Base-by-base conservation (phyloP, 1,140 invertebrate species). In the Eriocheir sinensis region DNA sequence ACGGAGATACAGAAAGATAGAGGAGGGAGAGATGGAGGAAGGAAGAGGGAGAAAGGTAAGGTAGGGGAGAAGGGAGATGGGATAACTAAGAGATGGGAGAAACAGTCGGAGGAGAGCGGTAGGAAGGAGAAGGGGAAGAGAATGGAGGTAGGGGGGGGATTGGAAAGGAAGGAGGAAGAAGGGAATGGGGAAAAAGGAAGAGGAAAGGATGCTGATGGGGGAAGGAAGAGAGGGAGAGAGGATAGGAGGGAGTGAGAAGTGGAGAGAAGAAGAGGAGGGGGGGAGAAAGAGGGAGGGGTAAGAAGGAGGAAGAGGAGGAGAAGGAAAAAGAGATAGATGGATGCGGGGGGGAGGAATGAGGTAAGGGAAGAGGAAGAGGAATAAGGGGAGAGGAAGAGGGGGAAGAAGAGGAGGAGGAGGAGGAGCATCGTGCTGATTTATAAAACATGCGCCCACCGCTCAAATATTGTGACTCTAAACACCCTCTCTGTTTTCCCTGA, bases 381-480 rank as follows among this genome's bases (percentile, higher is more conserved):
- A n/a, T n/a, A n/a, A 30, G 41, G 9, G 32, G 32, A 53, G 4
- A 79, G 89, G 41, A 48, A 48, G 32, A 53, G 38, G 41, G 81
- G 21, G 60, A 92, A 21, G 21, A 92, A 60, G 91, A 38, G 15
- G 91, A 93, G 41, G 53, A 93, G 44, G 80, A 85, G 92, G 86
- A 27, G 80, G 81, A 21, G 30, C 8, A 12, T 40, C 81, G 92
- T 93, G 92, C 92, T 93, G 92, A 93, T 93, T 93, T 93, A 86
- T 93, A 93, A 93, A 93, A 93, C 92, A 93, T 86, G 92, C 92
- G 92, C 41, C 12, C 80, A 83, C 48, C 92, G 92, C 40, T 93
- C 92, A 93, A 93, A 93, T 93, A 93, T 93, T 93, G 92, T 93
- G 36, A 93, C 92, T 93, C 92, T 30, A 93, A 93, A 93, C 92